A percentile compares a stretch with the other conserved stretches of the same genome.
Evolutionary conservation across 2,888 invertebrate genomes (phyloP).

Genomic region (Phortica okadai): DNA sequence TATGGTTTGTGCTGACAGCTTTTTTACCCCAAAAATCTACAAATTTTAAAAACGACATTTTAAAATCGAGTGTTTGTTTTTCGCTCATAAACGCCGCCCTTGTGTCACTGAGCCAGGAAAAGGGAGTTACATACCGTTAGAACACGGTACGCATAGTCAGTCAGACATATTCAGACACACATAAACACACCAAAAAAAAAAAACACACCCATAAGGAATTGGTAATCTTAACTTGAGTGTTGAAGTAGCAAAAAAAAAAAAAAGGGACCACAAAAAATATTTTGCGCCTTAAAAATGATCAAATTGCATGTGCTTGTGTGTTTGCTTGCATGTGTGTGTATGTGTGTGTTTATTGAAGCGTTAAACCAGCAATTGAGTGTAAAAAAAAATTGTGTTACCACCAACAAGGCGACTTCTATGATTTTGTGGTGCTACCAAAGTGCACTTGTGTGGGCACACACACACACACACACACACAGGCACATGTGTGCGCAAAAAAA

Average conservation of each 20-base stretch:
- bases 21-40: slow-evolving; percentile 51
- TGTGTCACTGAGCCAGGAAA: slow-evolving; percentile 63
- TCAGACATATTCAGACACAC: background rate
- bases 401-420: slow-evolving; percentile 32
- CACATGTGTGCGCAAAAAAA: slow-evolving; percentile 6
- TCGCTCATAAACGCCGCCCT: slow-evolving; percentile 46
- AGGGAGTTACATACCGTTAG: slow-evolving; percentile 57
- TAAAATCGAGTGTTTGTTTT: slow-evolving; percentile 15
- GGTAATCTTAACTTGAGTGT: background rate
- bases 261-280: background rate
- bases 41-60: slow-evolving; percentile 28
- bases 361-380: slow-evolving; percentile 74
- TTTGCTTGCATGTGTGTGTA: slow-evolving; percentile 9
- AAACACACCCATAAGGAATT: background rate
- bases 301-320: background rate
- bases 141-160: background rate
- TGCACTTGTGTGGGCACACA: slow-evolving; percentile 50
- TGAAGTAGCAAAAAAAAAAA: background rate
- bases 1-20: slow-evolving; percentile 12
- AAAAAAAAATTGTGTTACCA: slow-evolving; percentile 56
- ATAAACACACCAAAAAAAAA: background rate
- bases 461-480: background rate
- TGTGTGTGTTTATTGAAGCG: slow-evolving; percentile 65
- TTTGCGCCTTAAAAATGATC: background rate
- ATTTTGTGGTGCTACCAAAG: slow-evolving; percentile 56